phyloP scores from a whole-genome alignment of 1,140 invertebrate genomes.

The Polypedilum pembai region DNA sequence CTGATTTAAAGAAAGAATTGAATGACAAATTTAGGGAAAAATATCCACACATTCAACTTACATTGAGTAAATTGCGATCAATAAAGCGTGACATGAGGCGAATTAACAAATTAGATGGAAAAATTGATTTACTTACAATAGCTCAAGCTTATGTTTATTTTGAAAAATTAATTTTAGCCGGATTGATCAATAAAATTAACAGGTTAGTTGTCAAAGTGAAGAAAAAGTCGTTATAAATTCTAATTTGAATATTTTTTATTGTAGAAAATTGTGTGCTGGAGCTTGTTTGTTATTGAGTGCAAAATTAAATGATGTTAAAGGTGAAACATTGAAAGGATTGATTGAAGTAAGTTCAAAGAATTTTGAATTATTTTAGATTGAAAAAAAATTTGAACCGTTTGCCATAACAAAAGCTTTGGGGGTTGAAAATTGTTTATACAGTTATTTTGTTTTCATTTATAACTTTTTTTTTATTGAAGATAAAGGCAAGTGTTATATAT shows the following conservation, averaged over 20 bases:
- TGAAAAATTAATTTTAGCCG: conserved; percentile 88
- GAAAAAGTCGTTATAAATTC: no score
- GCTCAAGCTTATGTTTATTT: conserved; percentile 97
- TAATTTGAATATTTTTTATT: no score
- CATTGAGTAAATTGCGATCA: conserved; percentile 85
- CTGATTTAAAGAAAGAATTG: conserved; percentile 94
- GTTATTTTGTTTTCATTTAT: no score
- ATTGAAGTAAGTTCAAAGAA: conserved; percentile 67
- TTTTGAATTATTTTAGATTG: no score
- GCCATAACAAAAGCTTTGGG: no score
- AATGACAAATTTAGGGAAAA: conserved; percentile 96
- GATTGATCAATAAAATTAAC: conserved; percentile 90
- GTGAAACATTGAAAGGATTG: conserved; percentile 71
- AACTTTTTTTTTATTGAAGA: no score
- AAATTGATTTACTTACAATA: conserved; percentile 79
- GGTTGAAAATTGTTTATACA: no score
- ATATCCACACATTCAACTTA: conserved; percentile 90
- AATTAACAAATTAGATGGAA: conserved; percentile 81
- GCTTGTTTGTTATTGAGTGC: conserved; percentile 88
- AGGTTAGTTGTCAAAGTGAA: no score
- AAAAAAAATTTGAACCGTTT: no score
- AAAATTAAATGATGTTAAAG: conserved; percentile 95
- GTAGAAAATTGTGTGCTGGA: conserved; percentile 85
- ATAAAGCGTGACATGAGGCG: conserved; percentile 93
- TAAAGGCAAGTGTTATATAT: no score